Base-by-base conservation (phyloP, 2,113 vertebrate genomes). In the Elephas maximus region DNA sequence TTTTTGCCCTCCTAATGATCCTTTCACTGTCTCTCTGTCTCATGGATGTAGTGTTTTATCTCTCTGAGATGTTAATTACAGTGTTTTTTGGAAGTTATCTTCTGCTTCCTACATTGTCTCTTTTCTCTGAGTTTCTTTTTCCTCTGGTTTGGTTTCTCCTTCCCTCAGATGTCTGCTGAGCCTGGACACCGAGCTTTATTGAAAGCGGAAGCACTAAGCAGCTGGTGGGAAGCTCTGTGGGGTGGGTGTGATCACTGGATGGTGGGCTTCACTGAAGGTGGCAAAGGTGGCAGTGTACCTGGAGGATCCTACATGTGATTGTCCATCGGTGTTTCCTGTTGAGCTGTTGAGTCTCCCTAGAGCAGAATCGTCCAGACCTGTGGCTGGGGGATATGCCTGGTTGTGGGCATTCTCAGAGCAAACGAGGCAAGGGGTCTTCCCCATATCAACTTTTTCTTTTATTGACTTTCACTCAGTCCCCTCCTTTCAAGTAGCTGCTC, bases 111-210 rank as follows among this genome's bases (percentile, higher is more conserved):
- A 63, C 26, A 24, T 5, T 4, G 6, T 44, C 67, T 94, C 87
- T 84, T 85, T 33, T 94, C 87, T 84, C 82, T 33, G 4, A 23
- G 63, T 63, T 93, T 76, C 73, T 91, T 57, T 91, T 26, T 23
- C 44, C 28, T 73, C 44, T 24, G 4, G 71, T 95, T 83, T 33
- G 18, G 57, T 77, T 9, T 20, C 76, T 57, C 41, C 20, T 78
- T 82, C n/a, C 23, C 78, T 84, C 60, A 80, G 83, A 60, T 24
- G 83, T 45, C 69, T 76, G 51, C 62, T 74, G 85, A 67, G 44
- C 26, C 73, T 78, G 23, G n/a, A 92, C 15, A 44, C 62, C 84
- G 37, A 8, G 48, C 87, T 93, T 80, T 41, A 17, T 24, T 51
- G 41, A 51, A 33, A 26, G 67, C 7, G 51, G 45, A 76, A 80